Conservation (phyloP, 2,888 invertebrate species). For the Teleiodes luculella region DNA sequence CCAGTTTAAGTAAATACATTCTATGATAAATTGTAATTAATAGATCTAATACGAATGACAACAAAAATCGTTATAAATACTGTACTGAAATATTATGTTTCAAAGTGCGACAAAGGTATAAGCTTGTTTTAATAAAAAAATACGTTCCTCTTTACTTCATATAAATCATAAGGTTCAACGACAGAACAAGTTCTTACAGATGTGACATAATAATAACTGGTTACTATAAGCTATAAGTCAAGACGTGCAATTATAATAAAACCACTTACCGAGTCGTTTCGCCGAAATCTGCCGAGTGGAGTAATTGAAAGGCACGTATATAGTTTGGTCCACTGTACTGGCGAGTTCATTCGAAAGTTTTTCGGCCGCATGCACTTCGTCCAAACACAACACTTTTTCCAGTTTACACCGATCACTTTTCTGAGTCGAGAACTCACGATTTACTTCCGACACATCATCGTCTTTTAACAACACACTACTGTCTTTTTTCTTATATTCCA, state of each 20-base stretch:
- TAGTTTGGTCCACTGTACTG: constrained; percentile 68
- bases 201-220: not conserved
- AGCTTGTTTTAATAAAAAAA: no score
- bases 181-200: not conserved
- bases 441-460: constrained; percentile 41
- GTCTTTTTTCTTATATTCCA: constrained; percentile 59
- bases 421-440: constrained; percentile 63
- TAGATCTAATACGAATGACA: no score
- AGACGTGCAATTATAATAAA: not conserved
- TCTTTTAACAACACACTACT: constrained; percentile 55
- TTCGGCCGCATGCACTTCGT: constrained; percentile 74
- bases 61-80: no score
- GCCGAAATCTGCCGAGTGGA: constrained; percentile 66
- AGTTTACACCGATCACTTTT: constrained; percentile 63
- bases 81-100: no score
- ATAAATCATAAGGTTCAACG: no score
- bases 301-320: constrained; percentile 85
- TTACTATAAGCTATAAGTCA: no score
- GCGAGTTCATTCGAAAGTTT: constrained; percentile 74
- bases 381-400: constrained; percentile 76
- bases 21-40: no score
- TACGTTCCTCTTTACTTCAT: no score
- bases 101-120: no score
- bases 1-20: no score
- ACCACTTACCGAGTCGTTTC: constrained; percentile 65